Conservation (phyloP, 2,113 vertebrate genomes). For the Amphilophus citrinellus region DNA sequence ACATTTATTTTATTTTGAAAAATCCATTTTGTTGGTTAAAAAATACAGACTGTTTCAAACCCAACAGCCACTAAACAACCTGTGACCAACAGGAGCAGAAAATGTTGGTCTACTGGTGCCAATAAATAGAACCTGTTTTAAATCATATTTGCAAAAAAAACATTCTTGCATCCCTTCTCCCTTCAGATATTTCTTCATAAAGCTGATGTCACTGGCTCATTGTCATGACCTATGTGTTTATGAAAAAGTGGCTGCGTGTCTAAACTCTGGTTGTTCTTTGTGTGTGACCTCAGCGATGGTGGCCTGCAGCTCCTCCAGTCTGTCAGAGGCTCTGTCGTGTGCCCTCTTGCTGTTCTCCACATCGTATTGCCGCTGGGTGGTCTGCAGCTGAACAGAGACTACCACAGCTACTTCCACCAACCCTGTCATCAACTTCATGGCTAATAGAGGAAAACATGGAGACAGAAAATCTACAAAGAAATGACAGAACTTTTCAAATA, state of each 20-base stretch:
- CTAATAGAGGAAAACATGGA: constrained; percentile 44
- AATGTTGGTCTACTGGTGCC: not conserved
- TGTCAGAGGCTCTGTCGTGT: constrained; percentile 56
- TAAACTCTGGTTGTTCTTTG: not conserved
- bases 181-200: not conserved
- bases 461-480: not conserved
- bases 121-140: not conserved
- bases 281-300: constrained; percentile 67
- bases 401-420: constrained; percentile 77
- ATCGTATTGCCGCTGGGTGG: constrained; percentile 66
- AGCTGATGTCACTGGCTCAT: not conserved
- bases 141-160: not conserved
- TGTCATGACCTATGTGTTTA: not conserved
- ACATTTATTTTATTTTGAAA: not conserved
- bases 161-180: not conserved
- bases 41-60: constrained; percentile 4
- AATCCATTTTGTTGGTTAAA: not conserved
- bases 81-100: not conserved
- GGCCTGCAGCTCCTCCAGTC: constrained; percentile 76
- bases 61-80: not conserved
- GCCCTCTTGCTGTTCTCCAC: constrained; percentile 72
- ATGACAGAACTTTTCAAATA: not conserved
- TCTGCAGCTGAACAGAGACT: constrained; percentile 74
- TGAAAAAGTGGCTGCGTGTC: not conserved
- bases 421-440: constrained; percentile 82